Evolutionary conservation across 2,797 vertebrate genomes (phyloP).

Genomic region (Lophotriccus pileatus): DNA sequence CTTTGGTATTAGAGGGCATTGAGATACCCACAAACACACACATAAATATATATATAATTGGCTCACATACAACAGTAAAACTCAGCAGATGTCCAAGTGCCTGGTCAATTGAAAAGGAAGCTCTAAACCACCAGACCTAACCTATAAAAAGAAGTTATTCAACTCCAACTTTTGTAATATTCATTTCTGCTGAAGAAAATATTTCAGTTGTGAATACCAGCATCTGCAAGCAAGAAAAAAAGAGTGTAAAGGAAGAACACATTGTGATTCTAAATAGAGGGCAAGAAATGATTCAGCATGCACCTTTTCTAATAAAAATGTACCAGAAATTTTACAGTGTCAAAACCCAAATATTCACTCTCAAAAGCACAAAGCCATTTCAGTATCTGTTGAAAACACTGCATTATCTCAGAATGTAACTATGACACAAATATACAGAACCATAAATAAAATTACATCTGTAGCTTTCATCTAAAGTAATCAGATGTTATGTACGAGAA

Average conservation of each 20-base stretch:
- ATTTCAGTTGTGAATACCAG: background rate
- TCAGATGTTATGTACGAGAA: background rate
- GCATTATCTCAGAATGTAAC: background rate
- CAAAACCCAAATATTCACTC: background rate
- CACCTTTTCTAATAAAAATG: background rate
- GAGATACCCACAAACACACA: accelerated
- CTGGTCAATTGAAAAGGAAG: background rate
- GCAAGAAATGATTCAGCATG: background rate
- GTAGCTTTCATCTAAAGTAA: constrained; percentile 19
- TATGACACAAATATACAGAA: background rate
- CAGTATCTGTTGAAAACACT: background rate
- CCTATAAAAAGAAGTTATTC: background rate
- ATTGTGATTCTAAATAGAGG: background rate
- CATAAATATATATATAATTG: background rate
- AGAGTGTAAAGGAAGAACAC: background rate
- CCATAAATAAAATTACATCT: constrained; percentile 41
- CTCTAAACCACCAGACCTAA: background rate
- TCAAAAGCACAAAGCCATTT: background rate
- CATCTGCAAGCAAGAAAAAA: background rate
- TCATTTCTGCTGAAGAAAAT: background rate
- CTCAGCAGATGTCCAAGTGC: background rate
- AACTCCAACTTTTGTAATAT: background rate
- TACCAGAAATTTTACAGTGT: background rate
- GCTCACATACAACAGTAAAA: background rate
- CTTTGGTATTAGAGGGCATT: background rate